Evolutionary conservation across 2,888 invertebrate species (phyloP), one percentile per base, ranked within the genome.

Genomic region (Atherix ibis): DNA sequence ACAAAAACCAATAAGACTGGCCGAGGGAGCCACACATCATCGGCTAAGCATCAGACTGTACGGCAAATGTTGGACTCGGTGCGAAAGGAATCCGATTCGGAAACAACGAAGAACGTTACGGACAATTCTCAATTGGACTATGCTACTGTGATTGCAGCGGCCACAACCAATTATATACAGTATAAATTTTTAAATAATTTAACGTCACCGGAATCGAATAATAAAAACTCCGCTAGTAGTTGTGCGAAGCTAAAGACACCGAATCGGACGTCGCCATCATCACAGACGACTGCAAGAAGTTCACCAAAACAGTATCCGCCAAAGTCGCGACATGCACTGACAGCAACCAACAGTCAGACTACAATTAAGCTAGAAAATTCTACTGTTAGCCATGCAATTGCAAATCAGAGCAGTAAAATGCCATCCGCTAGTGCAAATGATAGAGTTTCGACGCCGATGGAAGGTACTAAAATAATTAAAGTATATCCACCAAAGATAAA

Each of bases 101-200:
- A n/a, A n/a, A n/a, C n/a, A n/a, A n/a, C n/a, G n/a, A n/a, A n/a
- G n/a, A n/a, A n/a, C n/a, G n/a, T n/a, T n/a, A 36, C 36, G 10
- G 38, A 34, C 15, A 24, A 36, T 29, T 13, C 32, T 13, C 33
- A 38, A 25, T n/a, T 35, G 5, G 38, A 41, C 27, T 36, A 28
- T 32, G 19, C 38, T 4, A 34, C 38, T 10, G 29, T 36, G 13
- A 8, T 41, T 16, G 37, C 35, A 15, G 40, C 40, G 9, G 37
- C 37, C n/a, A 37, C 38, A 14, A 24, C 40, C 27, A 41, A 38
- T 34, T 25, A 35, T 19, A 35, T 38, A 30, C 41, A 41, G 26
- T 33, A 41, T 15, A 33, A 37, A 18, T 41, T 39, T 39, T 35
- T 40, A 27, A 27, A 36, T 31, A 40, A 31, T 30, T 31, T 40